These are phyloP conservation scores for Strigamia maritima DNA, from an alignment of 2,888 invertebrate genomes.

Conservation along the genomic window DNA sequence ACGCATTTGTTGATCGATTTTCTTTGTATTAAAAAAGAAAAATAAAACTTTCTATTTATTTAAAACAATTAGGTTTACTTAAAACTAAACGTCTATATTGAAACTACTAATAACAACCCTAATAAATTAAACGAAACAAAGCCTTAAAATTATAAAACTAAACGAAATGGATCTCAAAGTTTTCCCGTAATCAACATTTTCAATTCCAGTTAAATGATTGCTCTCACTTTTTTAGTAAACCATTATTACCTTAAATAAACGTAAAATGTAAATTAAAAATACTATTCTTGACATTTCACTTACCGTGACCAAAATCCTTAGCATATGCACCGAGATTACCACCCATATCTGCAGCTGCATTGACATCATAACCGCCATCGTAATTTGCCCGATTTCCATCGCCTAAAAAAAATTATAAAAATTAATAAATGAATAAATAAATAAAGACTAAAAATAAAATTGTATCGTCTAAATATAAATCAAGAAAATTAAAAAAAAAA, in stretches of 20 bases:
- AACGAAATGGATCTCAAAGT: neutral
- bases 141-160: neutral
- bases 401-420: neutral
- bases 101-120: neutral
- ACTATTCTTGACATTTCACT: neutral
- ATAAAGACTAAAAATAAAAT: neutral
- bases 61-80: neutral
- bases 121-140: neutral
- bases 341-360: neutral
- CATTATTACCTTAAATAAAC: neutral
- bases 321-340: neutral
- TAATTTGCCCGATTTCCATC: neutral
- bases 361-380: neutral
- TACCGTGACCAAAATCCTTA: slow-evolving; percentile 28
- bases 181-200: neutral
- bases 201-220: neutral
- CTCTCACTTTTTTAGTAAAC: neutral
- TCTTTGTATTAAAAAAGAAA: neutral
- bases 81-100: neutral
- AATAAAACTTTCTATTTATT: neutral
- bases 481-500: neutral
- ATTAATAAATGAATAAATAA: no score
- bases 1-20: neutral
- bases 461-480: neutral
- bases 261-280: neutral